Percentiles rank a stretch among this genome's conserved stretches.
Conservation (phyloP, 2,888 invertebrate genomes). For the Papilio gigon region DNA sequence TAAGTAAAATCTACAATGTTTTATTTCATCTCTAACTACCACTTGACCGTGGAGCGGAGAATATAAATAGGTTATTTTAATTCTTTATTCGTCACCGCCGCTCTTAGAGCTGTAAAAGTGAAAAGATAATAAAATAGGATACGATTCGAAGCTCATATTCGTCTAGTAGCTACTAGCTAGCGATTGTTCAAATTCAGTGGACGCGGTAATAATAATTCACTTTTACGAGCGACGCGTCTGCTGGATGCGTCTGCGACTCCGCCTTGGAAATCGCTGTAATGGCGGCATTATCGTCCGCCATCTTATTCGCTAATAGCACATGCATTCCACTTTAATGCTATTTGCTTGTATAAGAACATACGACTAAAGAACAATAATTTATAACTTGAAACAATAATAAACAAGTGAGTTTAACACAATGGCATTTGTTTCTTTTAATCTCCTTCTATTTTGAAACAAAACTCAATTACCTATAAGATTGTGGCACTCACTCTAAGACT, state of each 20-base stretch:
- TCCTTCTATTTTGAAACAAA: not conserved
- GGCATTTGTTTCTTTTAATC: not conserved
- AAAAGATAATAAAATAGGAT: constrained; percentile 43
- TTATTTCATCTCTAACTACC: constrained; percentile 32
- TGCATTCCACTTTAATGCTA: constrained; percentile 44
- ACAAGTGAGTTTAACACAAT: not conserved
- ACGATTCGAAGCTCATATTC: constrained; percentile 64
- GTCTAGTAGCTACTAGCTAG: constrained; percentile 55
- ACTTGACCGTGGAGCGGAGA: constrained; percentile 34
- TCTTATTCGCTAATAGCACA: constrained; percentile 58
- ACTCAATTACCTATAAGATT: no score
- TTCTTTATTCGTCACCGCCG: constrained; percentile 38
- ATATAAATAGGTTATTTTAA: constrained; percentile 42
- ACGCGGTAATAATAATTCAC: constrained; percentile 77
- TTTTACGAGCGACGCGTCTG: constrained; percentile 77
- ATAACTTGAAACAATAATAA: not conserved
- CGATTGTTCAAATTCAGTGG: constrained; percentile 78
- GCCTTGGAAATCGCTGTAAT: constrained; percentile 73
- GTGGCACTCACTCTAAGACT: no score
- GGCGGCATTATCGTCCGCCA: constrained; percentile 68
- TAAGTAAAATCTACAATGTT: constrained; percentile 35
- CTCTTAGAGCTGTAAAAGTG: constrained; percentile 37
- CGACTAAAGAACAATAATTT: constrained; percentile 1
- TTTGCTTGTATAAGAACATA: constrained; percentile 7
- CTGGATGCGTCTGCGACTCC: constrained; percentile 71